phyloP scores from a whole-genome alignment of 2,888 invertebrate genomes.

The Psylliodes chrysocephalus region DNA sequence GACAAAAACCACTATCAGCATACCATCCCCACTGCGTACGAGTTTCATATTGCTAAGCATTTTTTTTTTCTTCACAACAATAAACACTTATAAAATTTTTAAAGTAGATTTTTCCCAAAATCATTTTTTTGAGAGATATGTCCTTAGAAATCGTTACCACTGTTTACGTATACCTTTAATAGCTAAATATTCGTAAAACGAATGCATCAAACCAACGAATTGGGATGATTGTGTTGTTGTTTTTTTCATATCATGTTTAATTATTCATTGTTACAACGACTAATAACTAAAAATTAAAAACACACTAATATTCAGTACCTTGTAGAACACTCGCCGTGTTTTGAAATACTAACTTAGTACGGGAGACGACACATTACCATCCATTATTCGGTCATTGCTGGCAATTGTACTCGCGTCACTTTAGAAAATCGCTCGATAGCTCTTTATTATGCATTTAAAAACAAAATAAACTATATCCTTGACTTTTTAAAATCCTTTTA shows the following conservation, averaged over 20 bases:
- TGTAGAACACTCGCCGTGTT: constrained; percentile 32
- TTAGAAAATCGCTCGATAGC: background rate
- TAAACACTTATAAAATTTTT: constrained; percentile 42
- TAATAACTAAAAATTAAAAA: constrained; percentile 26
- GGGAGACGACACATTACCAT: background rate
- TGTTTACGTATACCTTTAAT: constrained; percentile 32
- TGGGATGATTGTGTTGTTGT: constrained; percentile 26
- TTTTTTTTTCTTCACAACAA: constrained; percentile 45
- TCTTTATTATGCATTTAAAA: too few relatives aligned
- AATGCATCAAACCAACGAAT: constrained; percentile 22
- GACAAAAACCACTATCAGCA: too few relatives aligned
- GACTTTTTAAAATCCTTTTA: too few relatives aligned
- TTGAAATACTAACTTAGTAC: constrained; percentile 20
- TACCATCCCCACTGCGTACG: background rate
- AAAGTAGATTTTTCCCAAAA: too few relatives aligned
- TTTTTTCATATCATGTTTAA: too few relatives aligned
- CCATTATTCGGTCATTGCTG: background rate
- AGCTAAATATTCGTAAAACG: constrained; percentile 25
- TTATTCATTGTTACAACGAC: constrained; percentile 20
- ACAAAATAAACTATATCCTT: too few relatives aligned
- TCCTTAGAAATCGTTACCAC: constrained; percentile 25
- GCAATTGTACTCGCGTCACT: background rate
- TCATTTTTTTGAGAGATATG: constrained; percentile 29
- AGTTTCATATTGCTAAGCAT: constrained; percentile 50
- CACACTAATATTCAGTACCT: constrained; percentile 37